Evolutionary conservation across 2,113 vertebrate genomes (phyloP), one percentile per base, ranked within the genome.

Genomic region (Bombycilla garrulus): DNA sequence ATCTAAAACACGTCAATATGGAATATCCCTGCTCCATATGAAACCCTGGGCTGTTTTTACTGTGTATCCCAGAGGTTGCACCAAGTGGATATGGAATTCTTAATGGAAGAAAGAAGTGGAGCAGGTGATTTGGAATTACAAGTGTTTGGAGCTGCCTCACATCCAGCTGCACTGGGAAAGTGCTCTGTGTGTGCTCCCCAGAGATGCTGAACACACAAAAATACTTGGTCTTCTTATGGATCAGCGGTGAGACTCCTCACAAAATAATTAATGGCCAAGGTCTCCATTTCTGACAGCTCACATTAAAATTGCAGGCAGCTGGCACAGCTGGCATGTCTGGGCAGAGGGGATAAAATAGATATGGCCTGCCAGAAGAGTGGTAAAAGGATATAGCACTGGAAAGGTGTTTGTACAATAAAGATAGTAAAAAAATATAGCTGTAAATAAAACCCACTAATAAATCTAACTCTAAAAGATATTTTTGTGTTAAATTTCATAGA

Each of bases 141-240:
- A 80, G 36, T 77, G 65, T 40, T 57, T 70, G 83, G 57, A 88
- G n/a, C 56, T 69, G 67, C 62, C 42, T 97, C 22, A 2, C 24
- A 36, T 65, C 40, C 86, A 96, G 87, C 93, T 96, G 95, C 35
- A 18, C 67, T 80, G 78, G 60, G 66, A 90, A 88, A 44, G 38
- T 21, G 47, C 9, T 57, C 67, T 78, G 17, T 7, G 33, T 33
- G 42, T 9, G 48, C 71, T 97, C 79, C 80, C 69, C 22, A 42
- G 92, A 93, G 93, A 94, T 21, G 47, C 17, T 69, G 81, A 90
- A 50, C 73, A 89, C 95, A 92, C 44, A 94, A 86, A 78, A 94
- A 60, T 71, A 11, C 47, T 67, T 51, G 64, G 74, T 90, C 78
- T 71, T 95, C 94, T 58, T 74, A 48, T 12, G 57, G 84, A 81